Percentiles rank a stretch among this genome's conserved stretches.
These are phyloP conservation scores for Orthochromis indermauri DNA, from an alignment of 2,113 vertebrate genomes.

Conservation along the genomic window DNA sequence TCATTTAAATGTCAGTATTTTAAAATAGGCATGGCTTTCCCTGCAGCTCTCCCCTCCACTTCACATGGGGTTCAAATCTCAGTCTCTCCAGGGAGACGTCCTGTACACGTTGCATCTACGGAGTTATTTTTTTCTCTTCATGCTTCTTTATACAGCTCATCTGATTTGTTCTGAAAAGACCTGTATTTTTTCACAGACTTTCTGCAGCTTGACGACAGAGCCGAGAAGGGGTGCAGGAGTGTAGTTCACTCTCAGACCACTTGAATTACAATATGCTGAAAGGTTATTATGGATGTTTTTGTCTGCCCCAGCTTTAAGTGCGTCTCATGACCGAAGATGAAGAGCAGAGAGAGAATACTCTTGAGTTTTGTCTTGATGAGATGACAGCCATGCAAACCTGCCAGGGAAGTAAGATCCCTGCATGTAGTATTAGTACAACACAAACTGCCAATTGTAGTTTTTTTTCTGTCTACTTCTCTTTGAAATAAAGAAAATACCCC, in stretches of 20 bases:
- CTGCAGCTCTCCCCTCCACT: background rate
- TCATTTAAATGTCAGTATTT: background rate
- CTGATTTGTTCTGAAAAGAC: background rate
- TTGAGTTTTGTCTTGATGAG: background rate
- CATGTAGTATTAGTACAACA: background rate
- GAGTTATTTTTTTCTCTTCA: background rate
- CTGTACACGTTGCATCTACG: accelerated
- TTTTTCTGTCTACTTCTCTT: background rate
- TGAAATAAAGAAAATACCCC: background rate
- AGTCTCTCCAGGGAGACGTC: accelerated
- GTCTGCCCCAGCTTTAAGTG: background rate
- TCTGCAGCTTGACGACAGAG: background rate
- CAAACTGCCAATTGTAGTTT: background rate
- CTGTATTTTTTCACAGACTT: background rate
- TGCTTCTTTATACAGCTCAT: background rate
- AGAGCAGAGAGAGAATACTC: background rate
- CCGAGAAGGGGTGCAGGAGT: background rate
- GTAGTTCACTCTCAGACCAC: background rate
- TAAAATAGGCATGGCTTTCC: background rate
- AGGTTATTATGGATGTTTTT: background rate
- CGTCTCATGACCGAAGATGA: background rate
- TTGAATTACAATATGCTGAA: background rate
- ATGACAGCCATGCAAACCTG: background rate
- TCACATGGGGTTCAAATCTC: background rate
- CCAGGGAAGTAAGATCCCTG: background rate